These are phyloP conservation scores for Papilio demoleus DNA, from an alignment of 2,888 invertebrate genomes.

Conservation along the genomic window DNA sequence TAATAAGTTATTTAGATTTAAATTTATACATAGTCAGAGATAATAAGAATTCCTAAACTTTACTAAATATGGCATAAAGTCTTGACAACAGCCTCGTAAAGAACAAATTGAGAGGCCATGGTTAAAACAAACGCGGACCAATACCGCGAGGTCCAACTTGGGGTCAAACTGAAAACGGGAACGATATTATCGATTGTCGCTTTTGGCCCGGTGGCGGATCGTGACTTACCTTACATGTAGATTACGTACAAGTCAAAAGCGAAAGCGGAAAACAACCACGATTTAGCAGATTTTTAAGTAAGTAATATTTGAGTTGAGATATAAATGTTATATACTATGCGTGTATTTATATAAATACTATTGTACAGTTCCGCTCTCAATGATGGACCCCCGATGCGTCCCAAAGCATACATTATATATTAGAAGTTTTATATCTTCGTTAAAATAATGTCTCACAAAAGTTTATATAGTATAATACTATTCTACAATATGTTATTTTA, in stretches of 20 bases:
- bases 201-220: slow-evolving; percentile 77
- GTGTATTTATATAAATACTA: no score
- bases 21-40: neutral
- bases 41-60: neutral
- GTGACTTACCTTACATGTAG: slow-evolving; percentile 80
- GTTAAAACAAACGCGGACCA: slow-evolving; percentile 61
- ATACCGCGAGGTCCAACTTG: slow-evolving; percentile 58
- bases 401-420: no score
- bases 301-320: neutral
- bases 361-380: no score
- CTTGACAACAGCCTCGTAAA: slow-evolving; percentile 15
- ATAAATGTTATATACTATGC: no score
- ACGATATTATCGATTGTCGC: slow-evolving; percentile 80
- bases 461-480: no score
- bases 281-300: neutral
- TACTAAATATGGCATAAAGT: neutral
- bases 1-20: neutral
- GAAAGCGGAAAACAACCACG: slow-evolving; percentile 44
- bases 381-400: no score
- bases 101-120: slow-evolving; percentile 47
- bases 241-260: slow-evolving; percentile 45
- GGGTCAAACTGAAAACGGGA: slow-evolving; percentile 73
- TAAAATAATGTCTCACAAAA: no score
- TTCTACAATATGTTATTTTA: no score
- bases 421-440: no score